Evolutionary conservation across 2,113 vertebrate species (phyloP), one percentile per base, ranked within the genome.

Genomic region (Hirundichthys speculiger): DNA sequence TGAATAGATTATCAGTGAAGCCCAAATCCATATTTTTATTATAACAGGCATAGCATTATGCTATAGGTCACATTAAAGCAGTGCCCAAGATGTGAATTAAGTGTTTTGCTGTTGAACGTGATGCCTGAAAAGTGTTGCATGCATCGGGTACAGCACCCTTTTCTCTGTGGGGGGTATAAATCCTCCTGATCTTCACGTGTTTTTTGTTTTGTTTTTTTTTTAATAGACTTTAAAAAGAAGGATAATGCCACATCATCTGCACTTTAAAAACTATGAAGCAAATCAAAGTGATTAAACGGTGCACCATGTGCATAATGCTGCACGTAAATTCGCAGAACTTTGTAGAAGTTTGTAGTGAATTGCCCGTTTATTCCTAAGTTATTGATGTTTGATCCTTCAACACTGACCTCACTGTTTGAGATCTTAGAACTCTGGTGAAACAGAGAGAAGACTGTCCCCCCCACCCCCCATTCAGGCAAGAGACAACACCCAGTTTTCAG

Each of bases 401-500:
- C 59, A 79, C 50, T 79, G 72, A 65, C 77, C 58, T 77, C 64
- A 61, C 69, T 86, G 72, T 73, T 82, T 72, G 39, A 76, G 59
- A 75, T 64, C 49, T 49, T 18, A 46, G 50, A 70, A 47, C 34
- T 74, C 53, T 18, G 48, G 48, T 68, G 59, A 80, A 57, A 73
- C 52, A 72, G 46, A 73, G 38, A 51, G 25, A 60, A 60, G 34
- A 41, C 43, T 53, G 54, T 55, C 46, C 34, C 51, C 50, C 53
- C 59, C 48, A 25, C 49, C 55, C 62, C 68, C 41, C 49, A 46
- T 57, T 49, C 60, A 46, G 75, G 71, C 82, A 79, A 80, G 80
- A 75, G 74, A 71, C 82, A 81, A 84, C 85, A 77, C 76, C 83
- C 77, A 65, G 54, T 83, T 87, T 86, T 87, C 66, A 71, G 48